A percentile compares a stretch with the other conserved stretches of the same genome.
These are phyloP conservation scores for Acrocephalus kingi DNA, from an alignment of 2,113 vertebrate genomes.

Conservation along the genomic window DNA sequence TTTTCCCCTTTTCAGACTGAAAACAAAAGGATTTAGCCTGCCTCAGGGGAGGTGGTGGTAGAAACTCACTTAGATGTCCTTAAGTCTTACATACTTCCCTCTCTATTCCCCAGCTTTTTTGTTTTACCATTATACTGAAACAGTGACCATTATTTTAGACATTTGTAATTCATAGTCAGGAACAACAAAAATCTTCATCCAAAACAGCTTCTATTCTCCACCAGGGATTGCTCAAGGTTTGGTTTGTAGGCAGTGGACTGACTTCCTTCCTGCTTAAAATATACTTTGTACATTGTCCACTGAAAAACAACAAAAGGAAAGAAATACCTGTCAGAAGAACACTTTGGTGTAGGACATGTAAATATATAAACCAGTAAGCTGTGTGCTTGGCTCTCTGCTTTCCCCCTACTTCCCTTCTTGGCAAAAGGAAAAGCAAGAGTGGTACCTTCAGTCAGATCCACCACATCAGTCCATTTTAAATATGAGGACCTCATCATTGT, in stretches of 20 bases:
- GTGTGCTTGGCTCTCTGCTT: background rate
- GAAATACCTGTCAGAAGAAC: background rate
- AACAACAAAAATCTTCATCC: background rate
- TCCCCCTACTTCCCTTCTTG: background rate
- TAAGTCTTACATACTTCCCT: background rate
- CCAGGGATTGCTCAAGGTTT: background rate
- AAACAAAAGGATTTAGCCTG: background rate
- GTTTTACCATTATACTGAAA: background rate
- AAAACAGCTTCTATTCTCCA: background rate
- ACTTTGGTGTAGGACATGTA: background rate
- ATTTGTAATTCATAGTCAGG: background rate
- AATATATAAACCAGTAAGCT: background rate
- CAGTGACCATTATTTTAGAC: background rate
- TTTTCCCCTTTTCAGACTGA: background rate
- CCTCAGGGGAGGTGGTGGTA: accelerated
- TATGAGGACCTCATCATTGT: background rate
- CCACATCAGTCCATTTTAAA: background rate
- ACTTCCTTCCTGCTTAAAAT: background rate
- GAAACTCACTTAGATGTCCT: background rate
- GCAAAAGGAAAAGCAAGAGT: background rate
- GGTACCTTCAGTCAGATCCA: background rate
- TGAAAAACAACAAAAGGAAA: background rate
- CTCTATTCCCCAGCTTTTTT: background rate
- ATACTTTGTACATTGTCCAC: background rate
- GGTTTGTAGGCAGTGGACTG: background rate